These are phyloP conservation scores for Dreissena rostriformis DNA, from an alignment of 1,140 invertebrate genomes.

Conservation along the genomic window DNA sequence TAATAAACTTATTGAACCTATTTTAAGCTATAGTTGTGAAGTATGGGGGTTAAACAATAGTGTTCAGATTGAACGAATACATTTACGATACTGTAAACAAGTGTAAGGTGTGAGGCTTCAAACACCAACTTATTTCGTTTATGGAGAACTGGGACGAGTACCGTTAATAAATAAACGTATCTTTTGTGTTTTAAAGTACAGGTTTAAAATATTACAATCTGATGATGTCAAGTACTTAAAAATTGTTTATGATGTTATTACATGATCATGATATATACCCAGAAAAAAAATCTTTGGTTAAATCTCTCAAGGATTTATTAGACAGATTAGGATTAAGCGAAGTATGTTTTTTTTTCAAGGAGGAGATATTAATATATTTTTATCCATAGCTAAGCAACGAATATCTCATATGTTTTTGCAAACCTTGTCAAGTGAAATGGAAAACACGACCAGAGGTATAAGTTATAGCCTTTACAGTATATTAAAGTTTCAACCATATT, in stretches of 20 bases:
- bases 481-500: slow-evolving; percentile 4
- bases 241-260: slow-evolving; percentile 13
- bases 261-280: neutral
- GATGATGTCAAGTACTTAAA: slow-evolving; percentile 19
- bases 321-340: slow-evolving; percentile 1
- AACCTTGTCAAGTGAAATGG: neutral
- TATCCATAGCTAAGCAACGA: neutral
- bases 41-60: slow-evolving; percentile 36
- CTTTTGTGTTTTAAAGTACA: neutral
- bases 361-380: neutral
- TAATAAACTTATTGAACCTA: slow-evolving; percentile 23
- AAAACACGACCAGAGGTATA: neutral
- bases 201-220: neutral
- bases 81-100: slow-evolving; percentile 23
- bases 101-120: slow-evolving; percentile 2
- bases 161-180: neutral
- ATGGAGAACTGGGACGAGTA: slow-evolving; percentile 19
- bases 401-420: neutral
- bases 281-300: neutral
- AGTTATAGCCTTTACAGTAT: neutral
- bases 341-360: neutral
- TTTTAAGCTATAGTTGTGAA: slow-evolving; percentile 12
- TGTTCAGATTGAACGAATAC: neutral
- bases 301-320: slow-evolving; percentile 18
- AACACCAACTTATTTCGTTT: slow-evolving; percentile 19